Conservation (phyloP, 1,140 invertebrate species). For the Laodelphax striatellus region DNA sequence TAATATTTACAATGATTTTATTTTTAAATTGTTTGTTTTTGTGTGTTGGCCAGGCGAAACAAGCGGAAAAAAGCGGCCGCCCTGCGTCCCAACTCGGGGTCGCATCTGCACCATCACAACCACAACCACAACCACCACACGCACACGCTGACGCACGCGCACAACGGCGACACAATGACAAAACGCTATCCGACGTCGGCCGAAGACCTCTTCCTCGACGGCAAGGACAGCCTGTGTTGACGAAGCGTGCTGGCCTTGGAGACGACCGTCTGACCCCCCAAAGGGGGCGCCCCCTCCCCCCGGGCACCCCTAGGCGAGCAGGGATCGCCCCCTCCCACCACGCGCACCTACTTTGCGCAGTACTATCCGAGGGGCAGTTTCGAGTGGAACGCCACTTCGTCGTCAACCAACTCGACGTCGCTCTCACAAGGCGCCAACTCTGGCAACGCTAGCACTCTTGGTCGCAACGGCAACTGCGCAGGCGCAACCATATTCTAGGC, state of each 20-base stretch:
- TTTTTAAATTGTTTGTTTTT: neutral
- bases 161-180: constrained; percentile 29
- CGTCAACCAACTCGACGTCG: constrained; percentile 3
- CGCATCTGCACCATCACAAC: constrained; percentile 39
- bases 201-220: constrained; percentile 46
- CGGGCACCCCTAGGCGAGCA: neutral
- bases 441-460: constrained; percentile 1
- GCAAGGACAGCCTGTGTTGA: constrained; percentile 63
- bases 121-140: constrained; percentile 25
- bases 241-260: constrained; percentile 47
- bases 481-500: too few relatives aligned
- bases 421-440: constrained; percentile 3
- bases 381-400: neutral
- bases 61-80: constrained; percentile 18
- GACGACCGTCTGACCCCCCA: constrained; percentile 42
- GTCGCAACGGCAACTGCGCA: neutral
- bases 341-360: constrained; percentile 4
- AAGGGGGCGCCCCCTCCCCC: constrained; percentile 4
- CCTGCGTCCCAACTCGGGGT: constrained; percentile 31
- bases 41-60: neutral
- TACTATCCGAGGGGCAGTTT: neutral
- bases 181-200: constrained; percentile 26
- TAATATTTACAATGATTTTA: too few relatives aligned
- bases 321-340: constrained; percentile 1
- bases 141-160: constrained; percentile 27